Evolutionary conservation across 2,797 vertebrate species (phyloP), one percentile per base, ranked within the genome.

Genomic region (Yasuhikotakia modesta): DNA sequence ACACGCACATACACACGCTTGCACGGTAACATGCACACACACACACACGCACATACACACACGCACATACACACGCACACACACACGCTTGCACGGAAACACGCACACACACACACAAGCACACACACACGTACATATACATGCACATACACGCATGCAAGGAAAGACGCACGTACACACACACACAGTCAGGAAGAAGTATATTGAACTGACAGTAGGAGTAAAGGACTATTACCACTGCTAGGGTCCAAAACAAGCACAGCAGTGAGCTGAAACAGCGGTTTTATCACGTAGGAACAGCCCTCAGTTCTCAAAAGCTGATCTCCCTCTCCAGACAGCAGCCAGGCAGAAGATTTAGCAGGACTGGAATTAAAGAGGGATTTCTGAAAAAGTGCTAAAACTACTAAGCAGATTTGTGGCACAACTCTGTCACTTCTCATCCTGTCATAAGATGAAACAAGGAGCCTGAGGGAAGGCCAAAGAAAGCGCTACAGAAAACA

Each of bases 261-360:
- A 64, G 30, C 72, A 13, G 64, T 74, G 60, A 24, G 19, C 30
- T 10, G 72, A 74, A 53, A 65, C 46, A 53, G 35, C 5, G n/a
- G 46, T 22, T 74, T 65, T 55, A 74, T 74, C 72, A 27, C 21
- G 22, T 2, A 39, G 30, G 12, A 74, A 74, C 32, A 74, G 57
- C 14, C 4, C 35, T 74, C 46, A 24, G 60, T 64, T 53, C 46
- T 39, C 48, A 53, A 53, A 43, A 13, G 43, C 12, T 4, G 43
- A 61, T 63, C 45, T 61, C n/a, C n/a, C 22, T 72, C 70, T n/a
- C 57, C 22, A 48, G 70, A 61, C 57, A 60, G 70, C 58, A 74
- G 46, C 46, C 14, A 30, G 32, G 46, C 27, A 24, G 21, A 74
- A 60, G 72, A 65, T 65, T 74, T 27, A 64, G n/a, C 10, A 39